A percentile compares a stretch with the other conserved stretches of the same genome.
These are phyloP conservation scores for Tridacna gigas DNA, from an alignment of 2,888 invertebrate species.

Conservation along the genomic window DNA sequence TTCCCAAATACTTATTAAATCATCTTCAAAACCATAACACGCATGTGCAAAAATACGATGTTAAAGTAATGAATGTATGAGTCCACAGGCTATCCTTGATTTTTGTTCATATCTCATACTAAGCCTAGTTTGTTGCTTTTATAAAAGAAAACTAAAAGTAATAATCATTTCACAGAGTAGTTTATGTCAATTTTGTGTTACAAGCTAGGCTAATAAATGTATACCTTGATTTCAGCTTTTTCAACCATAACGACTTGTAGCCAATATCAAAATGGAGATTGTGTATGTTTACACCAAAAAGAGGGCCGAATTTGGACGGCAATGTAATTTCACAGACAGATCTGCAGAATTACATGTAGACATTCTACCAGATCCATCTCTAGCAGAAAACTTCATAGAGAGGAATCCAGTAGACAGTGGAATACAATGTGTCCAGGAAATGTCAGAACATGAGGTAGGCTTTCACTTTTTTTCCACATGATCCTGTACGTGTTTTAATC, in stretches of 20 bases:
- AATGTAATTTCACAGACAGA: conserved; percentile 85
- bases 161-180: too few relatives aligned
- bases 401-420: conserved; percentile 84
- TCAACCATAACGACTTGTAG: not conserved
- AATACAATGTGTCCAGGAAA: conserved; percentile 85
- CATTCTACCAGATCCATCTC: conserved; percentile 83
- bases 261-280: conserved; percentile 83
- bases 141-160: too few relatives aligned
- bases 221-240: not conserved
- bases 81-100: too few relatives aligned
- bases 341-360: conserved; percentile 85
- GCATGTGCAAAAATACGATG: too few relatives aligned
- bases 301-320: conserved; percentile 85
- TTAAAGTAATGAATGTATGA: too few relatives aligned
- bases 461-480: not conserved
- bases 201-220: not conserved
- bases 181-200: too few relatives aligned
- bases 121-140: too few relatives aligned
- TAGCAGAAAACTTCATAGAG: conserved; percentile 83
- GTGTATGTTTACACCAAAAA: conserved; percentile 85
- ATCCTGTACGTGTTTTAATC: too few relatives aligned
- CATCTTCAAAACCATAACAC: too few relatives aligned
- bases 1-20: too few relatives aligned
- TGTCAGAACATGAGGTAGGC: conserved; percentile 85
- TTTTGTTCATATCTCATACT: too few relatives aligned